Evolutionary conservation across 2,888 invertebrate species (phyloP).

Genomic region (Acleris literana): DNA sequence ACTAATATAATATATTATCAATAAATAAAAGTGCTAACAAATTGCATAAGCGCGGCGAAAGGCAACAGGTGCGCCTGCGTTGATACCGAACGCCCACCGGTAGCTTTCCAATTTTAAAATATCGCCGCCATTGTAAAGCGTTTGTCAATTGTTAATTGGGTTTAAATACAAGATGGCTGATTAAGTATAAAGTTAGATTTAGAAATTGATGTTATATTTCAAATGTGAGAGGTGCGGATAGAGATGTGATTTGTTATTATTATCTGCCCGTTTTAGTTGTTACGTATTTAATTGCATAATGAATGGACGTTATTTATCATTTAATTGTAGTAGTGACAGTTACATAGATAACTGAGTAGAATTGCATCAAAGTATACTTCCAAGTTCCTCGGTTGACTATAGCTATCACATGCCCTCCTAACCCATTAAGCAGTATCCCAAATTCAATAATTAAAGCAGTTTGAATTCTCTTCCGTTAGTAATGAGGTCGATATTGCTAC

Average conservation of each 20-base stretch:
- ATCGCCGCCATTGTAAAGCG: constrained; percentile 16
- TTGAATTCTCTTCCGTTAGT: too few species aligned
- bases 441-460: too few species aligned
- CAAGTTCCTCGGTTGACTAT: too few species aligned
- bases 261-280: not conserved
- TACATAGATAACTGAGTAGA: too few species aligned
- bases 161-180: constrained; percentile 12
- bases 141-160: constrained; percentile 21
- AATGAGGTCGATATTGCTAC: too few species aligned
- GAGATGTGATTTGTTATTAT: constrained; percentile 3
- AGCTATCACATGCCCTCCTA: too few species aligned
- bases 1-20: constrained; percentile 10
- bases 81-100: constrained; percentile 7
- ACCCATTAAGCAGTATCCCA: too few species aligned
- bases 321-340: not conserved
- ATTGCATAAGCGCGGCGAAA: constrained; percentile 17
- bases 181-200: constrained; percentile 5
- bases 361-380: too few species aligned
- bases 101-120: constrained; percentile 20
- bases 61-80: constrained; percentile 11
- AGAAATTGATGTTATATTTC: constrained; percentile 9
- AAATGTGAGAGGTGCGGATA: constrained; percentile 6
- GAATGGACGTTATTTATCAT: not conserved
- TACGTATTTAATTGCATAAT: not conserved
- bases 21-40: constrained; percentile 13